phyloP scores from a whole-genome alignment of 64 coral and sea anemone genomes.

The Stylophora pistillata region DNA sequence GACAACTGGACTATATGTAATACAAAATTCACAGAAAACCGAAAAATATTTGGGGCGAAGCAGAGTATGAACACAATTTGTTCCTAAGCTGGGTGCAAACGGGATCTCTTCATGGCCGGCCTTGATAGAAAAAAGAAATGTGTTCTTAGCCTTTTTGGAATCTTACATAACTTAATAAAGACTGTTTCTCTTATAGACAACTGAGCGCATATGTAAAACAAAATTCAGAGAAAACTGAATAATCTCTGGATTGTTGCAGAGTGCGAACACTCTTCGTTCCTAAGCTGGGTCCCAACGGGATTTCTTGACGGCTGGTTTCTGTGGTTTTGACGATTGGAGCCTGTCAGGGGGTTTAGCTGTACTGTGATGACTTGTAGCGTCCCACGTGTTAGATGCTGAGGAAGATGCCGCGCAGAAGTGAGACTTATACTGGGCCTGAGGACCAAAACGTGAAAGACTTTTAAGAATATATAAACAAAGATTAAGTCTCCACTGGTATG shows the following conservation, averaged over 20 bases:
- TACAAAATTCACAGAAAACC: not conserved
- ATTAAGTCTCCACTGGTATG: not conserved
- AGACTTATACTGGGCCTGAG: constrained; percentile 84
- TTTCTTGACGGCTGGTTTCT: constrained; percentile 51
- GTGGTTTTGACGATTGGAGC: not conserved
- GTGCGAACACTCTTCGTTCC: not conserved
- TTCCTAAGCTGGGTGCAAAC: no score
- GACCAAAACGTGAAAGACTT: not conserved
- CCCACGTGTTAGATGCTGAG: constrained; percentile 71
- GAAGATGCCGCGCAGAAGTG: constrained; percentile 78
- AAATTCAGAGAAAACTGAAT: no score
- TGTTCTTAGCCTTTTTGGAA: no score
- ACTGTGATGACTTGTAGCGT: constrained; percentile 52
- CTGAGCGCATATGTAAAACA: no score
- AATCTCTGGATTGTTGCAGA: no score
- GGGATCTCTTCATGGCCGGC: no score
- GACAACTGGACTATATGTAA: no score
- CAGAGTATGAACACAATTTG: no score
- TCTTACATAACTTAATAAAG: no score
- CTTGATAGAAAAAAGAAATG: no score
- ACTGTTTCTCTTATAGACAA: no score
- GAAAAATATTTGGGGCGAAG: not conserved
- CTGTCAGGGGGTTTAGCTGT: constrained; percentile 50
- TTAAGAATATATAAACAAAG: not conserved
- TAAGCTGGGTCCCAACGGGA: constrained; percentile 61